Percentiles rank a stretch among this genome's conserved stretches.
These are phyloP conservation scores for Ectemnius cavifrons DNA, from an alignment of 2,888 invertebrate genomes.

Conservation along the genomic window DNA sequence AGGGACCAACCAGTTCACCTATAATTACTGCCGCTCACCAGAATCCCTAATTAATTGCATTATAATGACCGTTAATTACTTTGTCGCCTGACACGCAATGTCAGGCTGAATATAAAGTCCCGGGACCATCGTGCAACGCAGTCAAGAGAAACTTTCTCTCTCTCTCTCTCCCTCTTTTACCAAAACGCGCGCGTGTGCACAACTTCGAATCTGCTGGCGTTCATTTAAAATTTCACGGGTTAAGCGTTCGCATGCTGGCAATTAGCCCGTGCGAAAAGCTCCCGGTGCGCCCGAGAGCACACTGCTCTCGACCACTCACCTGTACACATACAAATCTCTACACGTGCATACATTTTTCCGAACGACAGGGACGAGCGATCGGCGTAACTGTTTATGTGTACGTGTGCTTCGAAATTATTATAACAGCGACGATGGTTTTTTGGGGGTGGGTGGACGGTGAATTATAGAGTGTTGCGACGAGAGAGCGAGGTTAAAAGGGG, in stretches of 20 bases:
- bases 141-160: too few relatives aligned
- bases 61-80: conserved; percentile 41
- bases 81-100: conserved; percentile 31
- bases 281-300: conserved; percentile 5
- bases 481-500: background rate
- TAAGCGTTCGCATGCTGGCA: conserved; percentile 14
- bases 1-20: conserved; percentile 13
- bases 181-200: background rate
- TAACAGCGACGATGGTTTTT: background rate
- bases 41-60: conserved; percentile 36
- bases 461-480: background rate
- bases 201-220: conserved; percentile 9
- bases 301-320: background rate
- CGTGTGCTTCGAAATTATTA: background rate
- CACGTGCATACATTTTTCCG: background rate
- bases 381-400: too few relatives aligned
- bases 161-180: too few relatives aligned
- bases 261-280: background rate
- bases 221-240: conserved; percentile 40
- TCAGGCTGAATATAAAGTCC: conserved; percentile 20
- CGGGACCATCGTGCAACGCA: background rate
- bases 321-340: background rate
- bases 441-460: too few relatives aligned
- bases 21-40: background rate
- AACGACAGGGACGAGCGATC: background rate